Evolutionary conservation across 2,888 invertebrate genomes (phyloP), one percentile per base, ranked within the genome.

Genomic region (Hirtodrosophila cameraria): DNA sequence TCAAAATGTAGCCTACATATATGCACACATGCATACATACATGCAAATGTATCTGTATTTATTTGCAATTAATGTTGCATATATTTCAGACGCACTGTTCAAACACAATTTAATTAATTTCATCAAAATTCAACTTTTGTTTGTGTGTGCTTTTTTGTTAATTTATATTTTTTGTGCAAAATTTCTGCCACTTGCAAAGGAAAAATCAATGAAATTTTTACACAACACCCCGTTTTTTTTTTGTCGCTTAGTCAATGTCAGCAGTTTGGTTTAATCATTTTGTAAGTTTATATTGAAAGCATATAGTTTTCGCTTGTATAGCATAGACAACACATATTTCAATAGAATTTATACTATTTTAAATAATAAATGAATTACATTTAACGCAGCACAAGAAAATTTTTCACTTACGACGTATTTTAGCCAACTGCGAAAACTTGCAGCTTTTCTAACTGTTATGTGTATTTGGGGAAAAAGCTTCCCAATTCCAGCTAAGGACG

Each of bases 331-430:
- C 39, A 58, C 33, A 41, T 45, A 25, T 31, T 63, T 20, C 7
- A 50, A 8, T 20, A 38, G 4, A 42, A 28, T 38, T 11, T 38
- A 41, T 48, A 57, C 49, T 55, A 38, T 49, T 73, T 78, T 60
- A 31, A 84, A 66, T 61, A 71, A 53, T 60, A 61, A 65, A 59
- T 53, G 12, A 39, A 59, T 59, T 66, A 59, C n/a, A 61, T 64
- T 70, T 75, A 67, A 58, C 50, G 66, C 59, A 73, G 74, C 71
- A 72, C 72, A 68, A 45, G 48, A 33, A 66, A 82, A 83, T 68
- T 79, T 84, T 87, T 87, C 88, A 89, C 88, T 89, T 89, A 88
- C 89, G 86, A 86, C 87, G 84, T 64, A 87, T 79, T 86, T 82
- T 83, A 87, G 84, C 81, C 87, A 89, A 89, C 89, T 89, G 84